A percentile compares a stretch with the other conserved stretches of the same genome.
Conservation (phyloP, 2,888 invertebrate genomes). For the Crocallis elinguaria region DNA sequence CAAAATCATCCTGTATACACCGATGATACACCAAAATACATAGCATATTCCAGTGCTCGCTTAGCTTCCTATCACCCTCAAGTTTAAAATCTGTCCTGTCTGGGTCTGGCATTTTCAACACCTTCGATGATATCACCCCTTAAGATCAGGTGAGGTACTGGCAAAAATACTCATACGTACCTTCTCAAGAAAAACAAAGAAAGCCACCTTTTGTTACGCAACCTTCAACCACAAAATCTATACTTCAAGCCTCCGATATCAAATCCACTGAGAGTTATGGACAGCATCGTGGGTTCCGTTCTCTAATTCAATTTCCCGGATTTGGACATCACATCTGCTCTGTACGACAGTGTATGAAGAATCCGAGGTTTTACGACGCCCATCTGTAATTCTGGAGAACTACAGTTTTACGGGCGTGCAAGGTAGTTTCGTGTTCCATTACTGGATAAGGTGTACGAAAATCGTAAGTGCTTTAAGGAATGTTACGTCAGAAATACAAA, state of each 20-base stretch:
- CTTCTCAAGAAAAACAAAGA: too few species aligned
- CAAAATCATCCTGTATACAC: too few species aligned
- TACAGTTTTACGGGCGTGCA: conserved; percentile 34
- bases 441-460: conserved; percentile 22
- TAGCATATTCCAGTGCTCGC: too few species aligned
- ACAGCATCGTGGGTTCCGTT: background rate
- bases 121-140: too few species aligned
- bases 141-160: too few species aligned
- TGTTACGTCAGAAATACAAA: too few species aligned
- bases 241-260: background rate
- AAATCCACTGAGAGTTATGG: background rate
- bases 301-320: conserved; percentile 20
- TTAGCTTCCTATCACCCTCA: too few species aligned
- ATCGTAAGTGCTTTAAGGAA: too few species aligned
- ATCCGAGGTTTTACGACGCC: conserved; percentile 27
- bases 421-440: conserved; percentile 32
- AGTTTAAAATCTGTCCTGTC: too few species aligned
- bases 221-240: background rate
- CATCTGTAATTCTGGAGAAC: conserved; percentile 31
- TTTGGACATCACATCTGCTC: conserved; percentile 12
- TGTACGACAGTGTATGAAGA: conserved; percentile 15
- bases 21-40: too few species aligned
- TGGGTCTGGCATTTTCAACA: too few species aligned
- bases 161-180: too few species aligned
- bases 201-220: background rate